Conservation (phyloP, 2,797 vertebrate species). For the Bovichtus variegatus region DNA sequence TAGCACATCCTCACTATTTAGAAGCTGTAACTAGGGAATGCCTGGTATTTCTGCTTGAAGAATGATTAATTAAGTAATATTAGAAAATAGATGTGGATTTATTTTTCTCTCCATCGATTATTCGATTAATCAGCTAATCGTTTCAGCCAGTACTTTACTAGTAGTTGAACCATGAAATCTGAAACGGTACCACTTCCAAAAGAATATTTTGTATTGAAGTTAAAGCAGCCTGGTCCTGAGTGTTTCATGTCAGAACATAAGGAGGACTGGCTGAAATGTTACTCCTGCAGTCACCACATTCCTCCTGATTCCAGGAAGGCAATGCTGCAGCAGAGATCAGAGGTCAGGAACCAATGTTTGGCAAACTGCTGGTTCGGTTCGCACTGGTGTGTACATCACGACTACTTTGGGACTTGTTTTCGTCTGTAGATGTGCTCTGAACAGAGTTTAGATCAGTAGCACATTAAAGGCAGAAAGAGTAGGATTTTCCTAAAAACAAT, state of each 20-base stretch:
- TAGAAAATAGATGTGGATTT: too few relatives aligned
- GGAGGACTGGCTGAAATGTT: not conserved
- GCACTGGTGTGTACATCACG: not conserved
- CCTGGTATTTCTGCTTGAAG: too few relatives aligned
- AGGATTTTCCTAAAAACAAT: too few relatives aligned
- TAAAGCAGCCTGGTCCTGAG: not conserved
- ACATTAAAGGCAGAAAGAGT: too few relatives aligned
- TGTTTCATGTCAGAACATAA: not conserved
- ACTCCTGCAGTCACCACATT: constrained; percentile 53
- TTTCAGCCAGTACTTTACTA: too few relatives aligned
- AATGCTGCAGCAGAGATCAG: not conserved
- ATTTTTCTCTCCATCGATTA: too few relatives aligned
- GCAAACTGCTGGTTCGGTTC: not conserved
- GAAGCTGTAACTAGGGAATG: too few relatives aligned
- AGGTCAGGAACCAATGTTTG: not conserved
- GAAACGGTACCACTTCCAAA: not conserved
- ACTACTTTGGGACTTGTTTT: not conserved
- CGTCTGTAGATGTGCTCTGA: not conserved
- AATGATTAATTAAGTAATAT: too few relatives aligned
- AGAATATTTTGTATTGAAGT: too few relatives aligned
- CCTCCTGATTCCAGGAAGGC: constrained; percentile 42
- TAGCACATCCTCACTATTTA: too few relatives aligned
- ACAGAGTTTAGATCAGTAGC: not conserved
- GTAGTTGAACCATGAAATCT: too few relatives aligned
- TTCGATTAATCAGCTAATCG: too few relatives aligned